Evolutionary conservation across 2,797 vertebrate genomes (phyloP).

Genomic region (Knipowitschia caucasica): DNA sequence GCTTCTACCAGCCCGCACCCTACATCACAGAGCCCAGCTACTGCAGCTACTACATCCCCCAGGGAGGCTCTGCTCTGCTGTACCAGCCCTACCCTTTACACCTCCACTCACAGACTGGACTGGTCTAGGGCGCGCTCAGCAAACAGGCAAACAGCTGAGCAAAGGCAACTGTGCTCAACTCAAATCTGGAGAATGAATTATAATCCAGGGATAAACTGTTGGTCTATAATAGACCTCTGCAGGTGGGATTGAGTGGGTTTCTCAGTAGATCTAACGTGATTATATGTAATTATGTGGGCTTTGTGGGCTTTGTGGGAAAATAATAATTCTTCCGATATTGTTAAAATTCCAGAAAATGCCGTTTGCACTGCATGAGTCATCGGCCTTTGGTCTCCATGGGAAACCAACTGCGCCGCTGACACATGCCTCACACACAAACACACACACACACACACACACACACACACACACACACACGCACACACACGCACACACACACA

Average conservation of each 20-base stretch:
- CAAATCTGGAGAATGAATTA: slow-evolving; percentile 43
- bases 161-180: slow-evolving; percentile 33
- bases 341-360: slow-evolving; percentile 66
- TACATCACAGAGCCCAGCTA: slow-evolving; percentile 85
- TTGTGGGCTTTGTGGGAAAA: slow-evolving; percentile 60
- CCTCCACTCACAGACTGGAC: slow-evolving; percentile 80
- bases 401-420: slow-evolving; percentile 60
- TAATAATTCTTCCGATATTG: slow-evolving; percentile 68
- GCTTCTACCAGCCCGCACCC: slow-evolving; percentile 94
- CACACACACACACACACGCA: slow-evolving; percentile 12
- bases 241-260: slow-evolving; percentile 55
- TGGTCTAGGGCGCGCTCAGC: slow-evolving; percentile 69
- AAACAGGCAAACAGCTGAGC: slow-evolving; percentile 25
- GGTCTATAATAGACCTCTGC: slow-evolving; percentile 67
- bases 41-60: slow-evolving; percentile 86
- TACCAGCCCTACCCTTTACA: slow-evolving; percentile 88
- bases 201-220: slow-evolving; percentile 65
- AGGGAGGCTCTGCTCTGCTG: slow-evolving; percentile 81
- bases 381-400: slow-evolving; percentile 64
- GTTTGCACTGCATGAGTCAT: slow-evolving; percentile 72
- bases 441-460: slow-evolving; percentile 21
- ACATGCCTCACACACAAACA: slow-evolving; percentile 38
- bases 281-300: slow-evolving; percentile 64
- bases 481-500: slow-evolving; percentile 22
- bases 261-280: slow-evolving; percentile 58